Evolutionary conservation across 2,888 invertebrate species (phyloP).

Genomic region (Rhagonycha fulva): DNA sequence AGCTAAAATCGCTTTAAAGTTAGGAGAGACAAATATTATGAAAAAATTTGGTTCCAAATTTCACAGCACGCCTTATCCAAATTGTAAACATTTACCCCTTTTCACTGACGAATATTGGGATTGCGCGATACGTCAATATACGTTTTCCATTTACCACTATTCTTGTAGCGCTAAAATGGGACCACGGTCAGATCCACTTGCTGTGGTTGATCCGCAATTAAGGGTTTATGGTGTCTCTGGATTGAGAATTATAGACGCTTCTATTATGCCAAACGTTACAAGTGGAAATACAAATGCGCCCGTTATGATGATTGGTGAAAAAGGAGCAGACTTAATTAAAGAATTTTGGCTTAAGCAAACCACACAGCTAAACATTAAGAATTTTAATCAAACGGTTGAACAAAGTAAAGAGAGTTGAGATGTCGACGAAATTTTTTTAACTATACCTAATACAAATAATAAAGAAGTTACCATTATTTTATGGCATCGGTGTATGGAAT

Average conservation of each 20-base stretch:
- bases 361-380: not conserved
- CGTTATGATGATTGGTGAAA: conserved; percentile 84
- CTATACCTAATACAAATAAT: no score
- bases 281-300: conserved; percentile 88
- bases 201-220: conserved; percentile 80
- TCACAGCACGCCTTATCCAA: conserved; percentile 75
- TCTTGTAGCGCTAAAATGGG: conserved; percentile 88
- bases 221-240: conserved; percentile 78
- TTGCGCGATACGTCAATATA: conserved; percentile 80
- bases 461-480: no score
- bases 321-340: conserved; percentile 80
- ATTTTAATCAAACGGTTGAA: not conserved
- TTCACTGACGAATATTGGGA: conserved; percentile 89
- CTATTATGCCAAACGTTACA: conserved; percentile 84
- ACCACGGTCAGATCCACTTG: conserved; percentile 72
- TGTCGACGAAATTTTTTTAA: no score
- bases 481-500: no score
- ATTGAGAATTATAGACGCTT: conserved; percentile 81
- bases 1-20: conserved; percentile 81
- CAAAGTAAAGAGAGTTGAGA: not conserved
- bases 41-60: conserved; percentile 79
- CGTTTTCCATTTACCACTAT: conserved; percentile 86
- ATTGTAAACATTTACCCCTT: conserved; percentile 77
- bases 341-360: conserved; percentile 62
- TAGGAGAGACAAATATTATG: conserved; percentile 78